phyloP scores from a whole-genome alignment of 2,888 invertebrate species.

The Melieria picta region DNA sequence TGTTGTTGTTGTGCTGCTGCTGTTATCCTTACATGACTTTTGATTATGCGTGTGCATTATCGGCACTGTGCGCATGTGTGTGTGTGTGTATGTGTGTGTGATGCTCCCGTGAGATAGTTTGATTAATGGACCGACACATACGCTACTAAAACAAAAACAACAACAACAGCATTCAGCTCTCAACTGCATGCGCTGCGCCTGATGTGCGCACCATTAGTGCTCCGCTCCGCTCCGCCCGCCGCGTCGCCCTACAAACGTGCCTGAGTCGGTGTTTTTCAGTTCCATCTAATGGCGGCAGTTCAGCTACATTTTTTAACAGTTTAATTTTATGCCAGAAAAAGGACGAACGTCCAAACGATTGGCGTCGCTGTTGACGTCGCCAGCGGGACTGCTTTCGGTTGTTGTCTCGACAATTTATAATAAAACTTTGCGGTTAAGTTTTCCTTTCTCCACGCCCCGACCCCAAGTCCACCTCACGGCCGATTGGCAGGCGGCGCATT shows the following conservation, averaged over 20 bases:
- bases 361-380: no score
- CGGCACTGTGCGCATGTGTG: background rate
- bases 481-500: no score
- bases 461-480: no score
- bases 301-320: background rate
- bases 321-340: background rate
- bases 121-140: constrained; percentile 56
- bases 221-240: background rate
- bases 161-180: background rate
- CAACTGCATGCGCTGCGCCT: background rate
- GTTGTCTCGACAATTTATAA: constrained; percentile 9
- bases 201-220: constrained; percentile 14
- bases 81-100: constrained; percentile 34
- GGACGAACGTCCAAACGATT: background rate
- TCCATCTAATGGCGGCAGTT: no score
- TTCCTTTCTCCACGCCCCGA: background rate
- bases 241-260: background rate
- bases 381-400: constrained; percentile 1
- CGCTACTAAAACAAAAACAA: constrained; percentile 22
- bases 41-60: constrained; percentile 1
- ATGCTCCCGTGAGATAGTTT: constrained; percentile 64
- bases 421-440: background rate
- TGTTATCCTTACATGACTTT: constrained; percentile 2
- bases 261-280: background rate
- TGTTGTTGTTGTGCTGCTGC: no score